phyloP scores from a whole-genome alignment of 2,797 vertebrate genomes.

The Sylvia borin region DNA sequence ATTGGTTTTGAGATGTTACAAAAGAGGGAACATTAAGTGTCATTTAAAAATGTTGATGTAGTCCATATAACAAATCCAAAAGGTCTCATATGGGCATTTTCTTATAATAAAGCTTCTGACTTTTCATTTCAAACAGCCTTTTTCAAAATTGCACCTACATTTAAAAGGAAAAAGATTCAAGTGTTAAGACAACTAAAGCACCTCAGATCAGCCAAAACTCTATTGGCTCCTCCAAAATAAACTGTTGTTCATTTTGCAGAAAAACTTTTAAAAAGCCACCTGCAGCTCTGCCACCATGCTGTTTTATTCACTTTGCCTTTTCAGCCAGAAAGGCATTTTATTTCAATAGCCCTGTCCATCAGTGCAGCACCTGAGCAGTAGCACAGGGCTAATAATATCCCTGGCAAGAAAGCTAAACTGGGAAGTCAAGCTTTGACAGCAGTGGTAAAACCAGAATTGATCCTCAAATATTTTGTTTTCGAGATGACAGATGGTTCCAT shows the following conservation, averaged over 20 bases:
- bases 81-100: background rate
- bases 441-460: background rate
- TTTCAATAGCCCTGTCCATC: conserved; percentile 34
- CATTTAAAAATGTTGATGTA: background rate
- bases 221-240: conserved; percentile 21
- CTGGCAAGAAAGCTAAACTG: conserved; percentile 22
- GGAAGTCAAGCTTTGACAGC: conserved; percentile 16
- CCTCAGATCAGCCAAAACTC: conserved; percentile 17
- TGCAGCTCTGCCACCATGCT: conserved; percentile 23
- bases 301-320: conserved; percentile 33
- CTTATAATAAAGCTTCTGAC: background rate
- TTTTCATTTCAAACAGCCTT: background rate
- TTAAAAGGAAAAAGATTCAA: background rate
- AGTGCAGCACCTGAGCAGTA: background rate
- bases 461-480: conserved; percentile 48
- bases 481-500: background rate
- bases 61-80: background rate
- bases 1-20: background rate
- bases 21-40: background rate
- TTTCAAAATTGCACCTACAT: background rate
- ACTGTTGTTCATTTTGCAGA: conserved; percentile 37
- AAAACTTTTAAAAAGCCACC: conserved; percentile 35
- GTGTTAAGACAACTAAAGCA: background rate
- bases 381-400: conserved; percentile 38
- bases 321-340: background rate